phyloP scores from a whole-genome alignment of 2,113 vertebrate species.

The Rhinichthys klamathensis region DNA sequence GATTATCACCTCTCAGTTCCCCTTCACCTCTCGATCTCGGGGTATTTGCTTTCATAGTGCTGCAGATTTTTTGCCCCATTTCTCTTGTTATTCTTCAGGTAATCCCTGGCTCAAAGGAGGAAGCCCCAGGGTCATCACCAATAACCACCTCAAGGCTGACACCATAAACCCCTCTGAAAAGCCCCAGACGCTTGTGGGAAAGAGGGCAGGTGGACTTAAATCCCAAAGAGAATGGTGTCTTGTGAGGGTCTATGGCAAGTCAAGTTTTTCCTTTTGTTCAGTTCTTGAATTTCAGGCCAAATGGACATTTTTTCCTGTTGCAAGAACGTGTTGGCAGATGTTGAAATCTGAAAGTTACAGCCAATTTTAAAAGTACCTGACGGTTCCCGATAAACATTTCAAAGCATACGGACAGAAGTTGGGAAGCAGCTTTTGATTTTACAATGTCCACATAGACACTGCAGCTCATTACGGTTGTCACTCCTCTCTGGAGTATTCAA shows the following conservation, averaged over 20 bases:
- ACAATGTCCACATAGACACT: background rate
- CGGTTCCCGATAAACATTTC: background rate
- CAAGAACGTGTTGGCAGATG: background rate
- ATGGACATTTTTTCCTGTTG: slow-evolving; percentile 16
- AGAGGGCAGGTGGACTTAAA: slow-evolving; percentile 20
- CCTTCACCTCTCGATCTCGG: slow-evolving; percentile 21
- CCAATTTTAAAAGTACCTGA: slow-evolving; percentile 5
- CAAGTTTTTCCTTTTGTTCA: background rate
- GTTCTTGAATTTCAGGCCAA: slow-evolving; percentile 38
- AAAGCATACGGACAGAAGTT: background rate
- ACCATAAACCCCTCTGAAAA: slow-evolving; percentile 9
- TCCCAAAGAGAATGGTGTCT: slow-evolving; percentile 12
- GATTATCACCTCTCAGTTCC: slow-evolving; percentile 37
- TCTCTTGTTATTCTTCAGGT: slow-evolving; percentile 49
- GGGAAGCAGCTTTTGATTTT: slow-evolving; percentile 19
- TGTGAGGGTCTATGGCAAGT: slow-evolving; percentile 11
- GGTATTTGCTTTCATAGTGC: slow-evolving; percentile 52
- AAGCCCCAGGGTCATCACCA: slow-evolving; percentile 41
- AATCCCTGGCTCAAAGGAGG: slow-evolving; percentile 43
- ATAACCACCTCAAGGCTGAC: slow-evolving; percentile 19
- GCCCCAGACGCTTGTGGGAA: background rate
- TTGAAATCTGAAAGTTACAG: slow-evolving; percentile 22
- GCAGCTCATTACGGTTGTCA: background rate
- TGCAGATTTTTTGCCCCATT: slow-evolving; percentile 41
- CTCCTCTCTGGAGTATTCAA: background rate